A percentile compares a stretch with the other conserved stretches of the same genome.
Evolutionary conservation across 1,140 invertebrate genomes (phyloP).

Genomic region (Augochlora pura): DNA sequence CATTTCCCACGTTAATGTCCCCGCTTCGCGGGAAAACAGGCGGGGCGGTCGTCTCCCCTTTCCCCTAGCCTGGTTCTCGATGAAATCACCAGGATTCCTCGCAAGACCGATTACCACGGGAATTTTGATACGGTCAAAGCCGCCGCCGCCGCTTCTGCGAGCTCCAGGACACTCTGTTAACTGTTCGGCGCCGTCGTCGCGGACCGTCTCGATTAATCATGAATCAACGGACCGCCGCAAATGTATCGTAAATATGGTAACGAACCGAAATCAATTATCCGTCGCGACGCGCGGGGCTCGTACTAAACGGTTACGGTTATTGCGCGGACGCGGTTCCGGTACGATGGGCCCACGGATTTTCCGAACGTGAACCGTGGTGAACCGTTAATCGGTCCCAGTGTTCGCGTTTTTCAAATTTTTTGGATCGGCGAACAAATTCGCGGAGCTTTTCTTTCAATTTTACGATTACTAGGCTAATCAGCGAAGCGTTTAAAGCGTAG

Average conservation of each 20-base stretch:
- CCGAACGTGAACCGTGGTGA: no score
- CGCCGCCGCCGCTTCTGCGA: no score
- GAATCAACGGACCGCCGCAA: not conserved
- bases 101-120: not conserved
- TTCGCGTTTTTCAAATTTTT: no score
- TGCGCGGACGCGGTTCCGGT: no score
- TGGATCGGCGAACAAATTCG: no score
- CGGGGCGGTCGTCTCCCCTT: no score
- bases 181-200: not conserved
- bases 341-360: no score
- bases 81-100: not conserved
- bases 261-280: constrained; percentile 30
- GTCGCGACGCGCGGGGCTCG: not conserved
- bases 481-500: no score
- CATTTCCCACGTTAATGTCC: constrained; percentile 6
- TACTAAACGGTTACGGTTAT: not conserved
- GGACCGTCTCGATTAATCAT: not conserved
- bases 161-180: constrained; percentile 12
- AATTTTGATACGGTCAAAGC: constrained; percentile 16
- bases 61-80: no score
- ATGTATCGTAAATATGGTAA: constrained; percentile 19
- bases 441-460: no score
- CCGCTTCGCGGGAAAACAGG: not conserved
- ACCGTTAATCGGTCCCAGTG: no score
- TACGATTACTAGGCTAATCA: no score